A percentile compares a stretch with the other conserved stretches of the same genome.
Conservation (phyloP, 2,888 invertebrate species). For the Drosophila crucigera region DNA sequence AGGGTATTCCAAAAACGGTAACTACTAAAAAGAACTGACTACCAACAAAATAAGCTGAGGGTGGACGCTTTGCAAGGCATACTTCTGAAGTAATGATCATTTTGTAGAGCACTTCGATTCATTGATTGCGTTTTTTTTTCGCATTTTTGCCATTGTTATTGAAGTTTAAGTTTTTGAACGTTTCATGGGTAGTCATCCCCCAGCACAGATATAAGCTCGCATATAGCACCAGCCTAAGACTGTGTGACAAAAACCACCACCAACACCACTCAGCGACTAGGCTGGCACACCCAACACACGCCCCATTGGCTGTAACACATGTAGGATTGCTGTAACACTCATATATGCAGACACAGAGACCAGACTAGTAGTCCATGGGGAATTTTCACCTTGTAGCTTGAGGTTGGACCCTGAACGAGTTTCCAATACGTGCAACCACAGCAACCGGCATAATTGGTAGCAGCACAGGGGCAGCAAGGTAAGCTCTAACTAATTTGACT, state of each 20-base stretch:
- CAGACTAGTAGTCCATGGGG: conserved; percentile 18
- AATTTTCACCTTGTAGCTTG: conserved; percentile 44
- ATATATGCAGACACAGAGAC: conserved; percentile 24
- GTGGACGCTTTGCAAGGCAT: neutral
- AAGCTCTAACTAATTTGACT: conserved; percentile 39
- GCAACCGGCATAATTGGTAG: conserved; percentile 58
- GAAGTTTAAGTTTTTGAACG: conserved; percentile 41
- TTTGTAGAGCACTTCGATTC: conserved; percentile 4
- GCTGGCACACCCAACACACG: conserved; percentile 45
- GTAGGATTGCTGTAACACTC: conserved; percentile 49
- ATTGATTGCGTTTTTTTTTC: conserved; percentile 48
- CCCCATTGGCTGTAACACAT: conserved; percentile 6
- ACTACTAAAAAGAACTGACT: neutral
- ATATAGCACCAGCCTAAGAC: conserved; percentile 22
- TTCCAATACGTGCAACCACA: conserved; percentile 46
- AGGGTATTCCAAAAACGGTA: neutral
- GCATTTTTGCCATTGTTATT: conserved; percentile 39
- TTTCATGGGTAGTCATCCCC: conserved; percentile 6
- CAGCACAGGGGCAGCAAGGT: conserved; percentile 8
- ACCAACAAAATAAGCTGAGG: too few species aligned
- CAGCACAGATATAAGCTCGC: conserved; percentile 46
- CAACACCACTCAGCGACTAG: conserved; percentile 21
- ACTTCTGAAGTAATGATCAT: neutral
- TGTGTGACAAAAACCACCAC: conserved; percentile 39
- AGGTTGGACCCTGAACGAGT: conserved; percentile 9